Percentiles rank a stretch among this genome's conserved stretches.
phyloP scores from a whole-genome alignment of 2,888 invertebrate species.

The Fragum sueziense region DNA sequence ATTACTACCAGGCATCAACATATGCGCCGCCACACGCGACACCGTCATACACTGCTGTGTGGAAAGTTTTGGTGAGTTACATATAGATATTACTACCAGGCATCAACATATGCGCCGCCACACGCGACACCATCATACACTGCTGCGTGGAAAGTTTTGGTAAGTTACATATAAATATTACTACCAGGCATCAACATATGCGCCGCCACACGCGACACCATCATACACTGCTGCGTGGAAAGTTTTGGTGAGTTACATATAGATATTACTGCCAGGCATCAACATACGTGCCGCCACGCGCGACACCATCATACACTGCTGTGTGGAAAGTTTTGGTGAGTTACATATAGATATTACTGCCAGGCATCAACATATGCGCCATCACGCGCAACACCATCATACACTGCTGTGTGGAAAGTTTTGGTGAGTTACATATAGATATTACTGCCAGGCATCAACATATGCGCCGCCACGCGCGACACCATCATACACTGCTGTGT shows the following conservation, averaged over 20 bases:
- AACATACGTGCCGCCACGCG: slow-evolving; percentile 79
- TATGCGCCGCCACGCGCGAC: too few species aligned
- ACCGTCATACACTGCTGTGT: slow-evolving; percentile 82
- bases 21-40: slow-evolving; percentile 80
- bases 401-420: too few species aligned
- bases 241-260: slow-evolving; percentile 82
- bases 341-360: too few species aligned
- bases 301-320: slow-evolving; percentile 81
- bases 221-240: slow-evolving; percentile 81
- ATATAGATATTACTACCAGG: too few species aligned
- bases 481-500: too few species aligned
- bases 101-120: slow-evolving; percentile 76
- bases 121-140: slow-evolving; percentile 82
- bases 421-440: too few species aligned
- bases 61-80: slow-evolving; percentile 82
- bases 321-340: slow-evolving; percentile 82
- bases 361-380: too few species aligned
- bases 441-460: too few species aligned
- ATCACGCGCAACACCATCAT: too few species aligned
- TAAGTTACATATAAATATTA: too few species aligned
- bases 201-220: slow-evolving; percentile 80
- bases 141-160: slow-evolving; percentile 82
- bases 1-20: slow-evolving; percentile 75
- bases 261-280: slow-evolving; percentile 75
- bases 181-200: slow-evolving; percentile 76